Base-by-base conservation (phyloP, 1,140 invertebrate genomes). In the Cydia strobilella region DNA sequence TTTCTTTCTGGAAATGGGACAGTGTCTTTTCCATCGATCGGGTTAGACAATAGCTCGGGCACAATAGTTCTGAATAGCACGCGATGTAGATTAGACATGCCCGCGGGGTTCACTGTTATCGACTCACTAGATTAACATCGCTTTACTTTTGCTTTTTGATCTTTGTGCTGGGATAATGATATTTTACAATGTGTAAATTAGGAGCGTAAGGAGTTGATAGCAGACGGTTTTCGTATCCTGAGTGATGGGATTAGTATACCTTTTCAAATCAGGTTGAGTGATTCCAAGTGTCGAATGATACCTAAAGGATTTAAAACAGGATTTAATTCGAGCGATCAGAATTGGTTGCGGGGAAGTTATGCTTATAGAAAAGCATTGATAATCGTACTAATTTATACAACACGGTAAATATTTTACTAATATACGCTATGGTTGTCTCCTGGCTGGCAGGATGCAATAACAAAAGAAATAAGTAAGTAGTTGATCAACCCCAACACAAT, bases 81-180 rank as follows among this genome's bases (percentile, higher is more conserved):
- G 82, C 82, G 89, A 90, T 90, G 80, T 86, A 90, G 89, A 90
- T 91, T 91, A 90, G 87, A 83, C 88, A 88, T 85, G 87, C 81
- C 77, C 76, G 80, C 74, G 12, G 65, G 48, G 27, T 69, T 31
- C 25, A 20, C 13, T 66, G 27, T 66, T 66, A 69, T 69, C 54
- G 54, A 35, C 73, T 73, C 42, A 35, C 65, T 35, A 18, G 65
- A 69, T 69, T 69, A 65, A 69, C 65, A 69, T 69, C 65, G 65
- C 15, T 69, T 31, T n/a, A 69, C 65, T 35, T 35, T 18, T 7
- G 54, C n/a, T 69, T 69, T 69, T 42, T 69, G 65, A 69, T 69
- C 65, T 69, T 69, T 42, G 20, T 20, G 20, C 9, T 1, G 51
- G 12, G 45, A n/a, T 48, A 48, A n/a, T 54, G 15, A 51, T 59